These are phyloP conservation scores for Anastrepha ludens DNA, from an alignment of 1,140 invertebrate species.

Conservation along the genomic window DNA sequence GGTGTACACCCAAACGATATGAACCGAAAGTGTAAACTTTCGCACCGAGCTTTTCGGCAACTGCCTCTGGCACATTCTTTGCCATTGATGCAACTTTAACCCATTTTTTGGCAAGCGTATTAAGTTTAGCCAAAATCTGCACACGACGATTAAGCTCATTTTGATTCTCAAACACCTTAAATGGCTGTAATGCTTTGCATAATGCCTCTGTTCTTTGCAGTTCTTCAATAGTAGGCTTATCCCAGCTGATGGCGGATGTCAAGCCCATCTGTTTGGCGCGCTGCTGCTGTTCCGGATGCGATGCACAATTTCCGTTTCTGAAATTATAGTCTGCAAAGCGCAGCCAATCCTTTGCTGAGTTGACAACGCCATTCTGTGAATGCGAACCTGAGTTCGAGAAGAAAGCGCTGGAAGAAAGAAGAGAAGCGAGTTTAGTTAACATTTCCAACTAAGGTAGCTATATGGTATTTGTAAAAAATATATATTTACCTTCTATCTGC, in stretches of 20 bases:
- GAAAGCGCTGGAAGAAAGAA: not conserved
- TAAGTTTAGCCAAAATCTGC: conserved; percentile 89
- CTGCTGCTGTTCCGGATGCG: conserved; percentile 55
- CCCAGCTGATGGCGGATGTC: conserved; percentile 94
- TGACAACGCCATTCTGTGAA: conserved; percentile 58
- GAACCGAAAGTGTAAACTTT: conserved; percentile 99
- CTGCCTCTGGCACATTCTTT: conserved; percentile 91
- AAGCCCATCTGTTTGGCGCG: conserved; percentile 83
- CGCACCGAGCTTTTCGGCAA: conserved; percentile 92
- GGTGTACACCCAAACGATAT: conserved; percentile 93
- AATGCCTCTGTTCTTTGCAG: conserved; percentile 88
- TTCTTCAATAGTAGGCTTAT: conserved; percentile 90
- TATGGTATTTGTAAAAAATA: too few relatives aligned
- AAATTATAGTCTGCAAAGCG: not conserved
- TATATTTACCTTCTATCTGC: too few relatives aligned
- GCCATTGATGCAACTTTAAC: conserved; percentile 90
- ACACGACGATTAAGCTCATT: conserved; percentile 92
- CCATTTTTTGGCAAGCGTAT: conserved; percentile 93
- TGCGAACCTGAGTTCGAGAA: conserved; percentile 68
- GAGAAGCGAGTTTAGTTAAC: not conserved
- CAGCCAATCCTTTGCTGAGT: conserved; percentile 22
- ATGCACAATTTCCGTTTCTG: conserved; percentile 33
- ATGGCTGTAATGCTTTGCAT: conserved; percentile 87
- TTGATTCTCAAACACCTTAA: conserved; percentile 93
- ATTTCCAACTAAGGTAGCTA: too few relatives aligned